phyloP scores from a whole-genome alignment of 2,113 vertebrate species.

The Seriola quinqueradiata region DNA sequence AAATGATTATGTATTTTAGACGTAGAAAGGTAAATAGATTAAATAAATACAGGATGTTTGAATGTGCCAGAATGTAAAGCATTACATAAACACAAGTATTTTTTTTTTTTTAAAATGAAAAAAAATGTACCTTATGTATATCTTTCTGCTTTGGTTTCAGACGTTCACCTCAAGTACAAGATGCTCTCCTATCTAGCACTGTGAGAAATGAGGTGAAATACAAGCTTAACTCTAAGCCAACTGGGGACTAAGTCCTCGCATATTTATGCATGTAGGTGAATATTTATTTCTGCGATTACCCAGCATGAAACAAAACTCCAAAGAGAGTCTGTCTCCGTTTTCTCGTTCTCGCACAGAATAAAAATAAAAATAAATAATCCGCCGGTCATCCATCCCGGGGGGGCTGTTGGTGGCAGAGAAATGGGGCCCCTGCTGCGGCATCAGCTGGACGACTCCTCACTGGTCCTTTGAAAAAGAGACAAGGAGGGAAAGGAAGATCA shows the following conservation, averaged over 20 bases:
- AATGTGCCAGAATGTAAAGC: background rate
- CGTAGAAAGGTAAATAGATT: background rate
- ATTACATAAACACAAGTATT: background rate
- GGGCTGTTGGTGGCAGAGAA: conserved; percentile 50
- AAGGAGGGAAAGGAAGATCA: conserved; percentile 71
- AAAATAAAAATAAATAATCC: conserved; percentile 55
- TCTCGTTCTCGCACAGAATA: conserved; percentile 6
- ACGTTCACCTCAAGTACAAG: conserved; percentile 7
- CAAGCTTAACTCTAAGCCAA: conserved; percentile 48
- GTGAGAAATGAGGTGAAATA: conserved; percentile 51
- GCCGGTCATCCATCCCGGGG: background rate
- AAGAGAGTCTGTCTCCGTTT: conserved; percentile 39
- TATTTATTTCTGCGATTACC: conserved; percentile 72
- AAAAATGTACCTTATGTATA: background rate
- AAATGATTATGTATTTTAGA: background rate
- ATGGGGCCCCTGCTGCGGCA: conserved; percentile 29
- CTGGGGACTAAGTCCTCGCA: conserved; percentile 48
- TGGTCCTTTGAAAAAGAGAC: conserved; percentile 74
- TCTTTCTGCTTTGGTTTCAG: conserved; percentile 10
- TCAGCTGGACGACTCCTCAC: conserved; percentile 60
- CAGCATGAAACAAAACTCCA: conserved; percentile 65
- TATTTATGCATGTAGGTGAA: conserved; percentile 61
- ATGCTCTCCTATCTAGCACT: background rate
- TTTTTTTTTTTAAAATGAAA: too few species aligned
- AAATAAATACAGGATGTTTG: background rate